phyloP scores from a whole-genome alignment of 2,797 vertebrate species.

The Semaprochilodus insignis region DNA sequence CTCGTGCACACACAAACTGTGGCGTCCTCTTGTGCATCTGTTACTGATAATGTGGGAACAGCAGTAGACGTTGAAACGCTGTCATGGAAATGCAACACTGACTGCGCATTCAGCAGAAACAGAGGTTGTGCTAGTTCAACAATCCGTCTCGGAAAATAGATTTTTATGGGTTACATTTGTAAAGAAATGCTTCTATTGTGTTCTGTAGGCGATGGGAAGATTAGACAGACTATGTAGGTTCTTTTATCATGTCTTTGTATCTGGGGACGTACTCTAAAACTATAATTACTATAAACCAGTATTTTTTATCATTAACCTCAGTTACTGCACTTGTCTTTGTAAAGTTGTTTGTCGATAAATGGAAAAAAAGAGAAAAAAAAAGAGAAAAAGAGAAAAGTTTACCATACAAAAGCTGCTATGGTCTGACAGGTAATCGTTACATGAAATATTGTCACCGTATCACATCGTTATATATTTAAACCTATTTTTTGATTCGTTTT shows the following conservation, averaged over 20 bases:
- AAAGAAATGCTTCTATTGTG: conserved; percentile 2
- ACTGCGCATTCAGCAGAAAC: conserved; percentile 41
- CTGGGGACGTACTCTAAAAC: conserved; percentile 39
- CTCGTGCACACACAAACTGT: conserved; percentile 7
- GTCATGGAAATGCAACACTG: conserved; percentile 19
- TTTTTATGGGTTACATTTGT: conserved; percentile 32
- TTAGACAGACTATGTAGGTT: conserved; percentile 3
- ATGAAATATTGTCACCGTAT: conserved; percentile 48
- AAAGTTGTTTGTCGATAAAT: conserved; percentile 65
- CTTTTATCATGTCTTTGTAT: conserved; percentile 32
- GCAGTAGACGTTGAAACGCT: conserved; percentile 27
- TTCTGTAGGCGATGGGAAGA: conserved; percentile 10
- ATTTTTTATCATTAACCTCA: conserved; percentile 75
- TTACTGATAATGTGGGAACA: conserved; percentile 46
- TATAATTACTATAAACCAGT: conserved; percentile 66
- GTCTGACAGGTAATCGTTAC: conserved; percentile 69
- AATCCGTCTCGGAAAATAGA: conserved; percentile 11
- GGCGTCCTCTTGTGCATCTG: conserved; percentile 36
- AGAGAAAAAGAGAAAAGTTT: conserved; percentile 51
- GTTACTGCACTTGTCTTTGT: conserved; percentile 78
- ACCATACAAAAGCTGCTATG: conserved; percentile 76
- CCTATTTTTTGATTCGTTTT: conserved; percentile 12
- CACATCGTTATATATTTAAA: conserved; percentile 27
- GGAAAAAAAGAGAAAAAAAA: conserved; percentile 24
- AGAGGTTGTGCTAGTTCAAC: conserved; percentile 28